phyloP scores from a whole-genome alignment of 2,113 vertebrate species.

The Xiphorhynchus elegans region DNA sequence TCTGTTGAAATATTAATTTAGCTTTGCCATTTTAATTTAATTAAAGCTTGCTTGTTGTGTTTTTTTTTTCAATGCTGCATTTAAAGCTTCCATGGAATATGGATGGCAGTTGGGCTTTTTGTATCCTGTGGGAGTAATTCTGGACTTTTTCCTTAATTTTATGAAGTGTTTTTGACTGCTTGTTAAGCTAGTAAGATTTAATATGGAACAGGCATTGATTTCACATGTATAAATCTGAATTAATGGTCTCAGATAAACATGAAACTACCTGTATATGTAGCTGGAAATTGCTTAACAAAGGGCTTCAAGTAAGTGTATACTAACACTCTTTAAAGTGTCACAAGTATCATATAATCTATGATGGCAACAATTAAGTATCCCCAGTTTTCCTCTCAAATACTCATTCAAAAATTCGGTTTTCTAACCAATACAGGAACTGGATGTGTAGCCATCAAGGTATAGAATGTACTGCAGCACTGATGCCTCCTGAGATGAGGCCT shows the following conservation, averaged over 20 bases:
- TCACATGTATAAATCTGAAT: constrained; percentile 32
- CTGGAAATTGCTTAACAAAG: constrained; percentile 17
- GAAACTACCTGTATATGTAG: neutral
- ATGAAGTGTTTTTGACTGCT: constrained; percentile 40
- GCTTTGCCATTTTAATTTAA: constrained; percentile 65
- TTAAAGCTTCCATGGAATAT: constrained; percentile 38
- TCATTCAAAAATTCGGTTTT: neutral
- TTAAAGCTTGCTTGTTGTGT: neutral
- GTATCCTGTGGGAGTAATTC: constrained; percentile 31
- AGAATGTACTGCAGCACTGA: neutral
- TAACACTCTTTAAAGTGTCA: neutral
- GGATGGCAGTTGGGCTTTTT: constrained; percentile 8
- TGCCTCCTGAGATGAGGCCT: neutral
- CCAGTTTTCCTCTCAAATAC: neutral
- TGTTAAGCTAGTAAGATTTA: neutral
- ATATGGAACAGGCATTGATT: constrained; percentile 46
- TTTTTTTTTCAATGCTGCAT: neutral
- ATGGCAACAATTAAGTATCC: neutral
- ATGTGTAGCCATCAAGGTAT: neutral
- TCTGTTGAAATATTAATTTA: constrained; percentile 66
- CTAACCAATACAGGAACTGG: neutral
- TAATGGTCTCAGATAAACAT: constrained; percentile 31
- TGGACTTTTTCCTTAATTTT: constrained; percentile 28
- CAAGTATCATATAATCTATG: neutral
- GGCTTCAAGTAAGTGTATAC: neutral